A percentile compares a stretch with the other conserved stretches of the same genome.
Evolutionary conservation across 2,888 invertebrate species (phyloP).

Genomic region (Stratiomys singularior): DNA sequence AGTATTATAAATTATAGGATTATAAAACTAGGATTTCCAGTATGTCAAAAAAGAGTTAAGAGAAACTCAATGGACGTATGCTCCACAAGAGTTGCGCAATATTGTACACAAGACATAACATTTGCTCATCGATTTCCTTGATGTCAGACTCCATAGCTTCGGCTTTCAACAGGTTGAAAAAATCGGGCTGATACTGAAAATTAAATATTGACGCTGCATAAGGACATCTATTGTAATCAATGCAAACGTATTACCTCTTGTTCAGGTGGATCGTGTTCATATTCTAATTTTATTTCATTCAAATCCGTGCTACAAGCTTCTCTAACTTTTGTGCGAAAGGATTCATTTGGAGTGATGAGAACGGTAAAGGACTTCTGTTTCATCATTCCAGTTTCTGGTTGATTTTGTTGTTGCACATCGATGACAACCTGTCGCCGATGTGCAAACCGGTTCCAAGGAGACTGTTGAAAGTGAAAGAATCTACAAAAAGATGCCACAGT

Average conservation of each 20-base stretch:
- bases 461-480: neutral
- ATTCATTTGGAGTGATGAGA: conserved; percentile 17
- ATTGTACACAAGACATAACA: neutral
- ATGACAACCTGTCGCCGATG: conserved; percentile 10
- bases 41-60: neutral
- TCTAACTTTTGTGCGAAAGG: neutral
- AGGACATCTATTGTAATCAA: too few relatives aligned
- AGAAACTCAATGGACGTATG: conserved; percentile 26
- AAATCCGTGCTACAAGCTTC: conserved; percentile 17
- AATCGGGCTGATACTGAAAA: conserved; percentile 26
- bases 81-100: conserved; percentile 2
- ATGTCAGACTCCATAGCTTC: too few relatives aligned
- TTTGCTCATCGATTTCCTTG: neutral
- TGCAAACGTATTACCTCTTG: conserved; percentile 24
- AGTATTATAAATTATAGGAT: too few relatives aligned
- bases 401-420: neutral
- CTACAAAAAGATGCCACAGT: conserved; percentile 11
- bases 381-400: neutral
- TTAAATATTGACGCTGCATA: neutral
- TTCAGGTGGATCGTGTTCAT: neutral
- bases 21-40: too few relatives aligned
- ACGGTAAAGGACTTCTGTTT: neutral
- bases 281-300: neutral
- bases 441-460: conserved; percentile 12
- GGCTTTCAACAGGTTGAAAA: conserved; percentile 19